phyloP scores from a whole-genome alignment of 2,888 invertebrate species.

The Limenitis camilla region DNA sequence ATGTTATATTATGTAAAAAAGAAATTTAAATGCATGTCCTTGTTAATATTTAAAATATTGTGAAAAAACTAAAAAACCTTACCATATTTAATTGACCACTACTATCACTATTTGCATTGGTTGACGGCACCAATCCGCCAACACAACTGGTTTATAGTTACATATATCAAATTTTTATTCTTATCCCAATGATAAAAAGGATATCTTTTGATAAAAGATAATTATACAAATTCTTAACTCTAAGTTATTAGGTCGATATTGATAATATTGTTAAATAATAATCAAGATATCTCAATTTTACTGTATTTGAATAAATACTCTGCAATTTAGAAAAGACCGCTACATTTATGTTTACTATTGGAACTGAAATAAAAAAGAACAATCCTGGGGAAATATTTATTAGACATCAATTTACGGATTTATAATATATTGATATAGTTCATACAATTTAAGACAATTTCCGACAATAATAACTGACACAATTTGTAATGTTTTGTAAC shows the following conservation, averaged over 20 bases:
- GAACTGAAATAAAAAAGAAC: slow-evolving; percentile 26
- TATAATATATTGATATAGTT: slow-evolving; percentile 21
- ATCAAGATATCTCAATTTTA: not conserved
- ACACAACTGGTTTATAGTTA: slow-evolving; percentile 48
- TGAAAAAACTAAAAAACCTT: slow-evolving; percentile 4
- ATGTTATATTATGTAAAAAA: too few species aligned
- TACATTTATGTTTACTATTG: not conserved
- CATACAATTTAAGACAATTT: slow-evolving; percentile 19
- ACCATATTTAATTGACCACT: slow-evolving; percentile 26
- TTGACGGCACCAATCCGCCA: slow-evolving; percentile 46
- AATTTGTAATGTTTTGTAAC: slow-evolving; percentile 1
- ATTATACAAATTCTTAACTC: slow-evolving; percentile 41
- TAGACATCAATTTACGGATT: slow-evolving; percentile 55
- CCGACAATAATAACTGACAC: slow-evolving; percentile 18
- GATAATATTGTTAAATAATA: slow-evolving; percentile 22
- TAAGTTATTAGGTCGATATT: slow-evolving; percentile 41
- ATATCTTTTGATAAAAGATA: slow-evolving; percentile 48
- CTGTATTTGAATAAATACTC: not conserved
- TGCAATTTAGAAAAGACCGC: too few species aligned
- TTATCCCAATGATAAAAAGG: slow-evolving; percentile 51
- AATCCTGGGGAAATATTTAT: slow-evolving; percentile 51
- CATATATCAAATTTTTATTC: slow-evolving; percentile 39
- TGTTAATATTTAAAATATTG: not conserved
- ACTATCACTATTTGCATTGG: slow-evolving; percentile 40
- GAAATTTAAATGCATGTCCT: too few species aligned